Evolutionary conservation across 1,140 invertebrate species (phyloP), one percentile per base, ranked within the genome.

Genomic region (Lepidurus arcticus): DNA sequence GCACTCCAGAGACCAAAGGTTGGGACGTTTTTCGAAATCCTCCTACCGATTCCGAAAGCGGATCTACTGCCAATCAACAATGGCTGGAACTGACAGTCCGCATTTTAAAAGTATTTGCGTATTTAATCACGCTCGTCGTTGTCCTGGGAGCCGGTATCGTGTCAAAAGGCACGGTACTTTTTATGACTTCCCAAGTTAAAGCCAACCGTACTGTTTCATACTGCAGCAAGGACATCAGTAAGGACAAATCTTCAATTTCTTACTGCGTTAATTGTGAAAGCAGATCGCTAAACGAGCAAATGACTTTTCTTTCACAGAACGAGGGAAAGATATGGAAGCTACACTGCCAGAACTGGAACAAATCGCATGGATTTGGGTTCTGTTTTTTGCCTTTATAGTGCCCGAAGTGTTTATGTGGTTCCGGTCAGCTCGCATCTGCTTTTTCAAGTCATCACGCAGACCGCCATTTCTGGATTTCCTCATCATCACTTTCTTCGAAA

Each of bases 11-110:
- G 84, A 95, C 93, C 78, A 96, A 96, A 91, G 93, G 92, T 90
- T 97, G 95, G 95, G 95, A 97, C 88, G 94, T 96, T 16, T 97
- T 97, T 87, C 87, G 94, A 83, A 92, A 94, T 84, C 92, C 94
- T 76, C 94, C 94, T 9, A 91, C 91, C 78, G 94, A 94, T 84
- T 90, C 91, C 82, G 93, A 95, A 84, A 93, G 92, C 80, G 93
- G 93, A 75, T 95, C 93, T 43, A 93, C 93, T 89, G 93, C 92
- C 76, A 93, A 91, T 83, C 93, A 95, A 85, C 90, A 89, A 84
- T 95, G 93, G 84, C 86, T 95, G 80, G 93, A 95, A 82, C 88
- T 93, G 82, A 94, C 93, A 53, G 91, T 96, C 44, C 92, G 93
- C 85, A 86, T 94, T 80, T 88, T 94, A 78, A 97, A 97, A 88